These are phyloP conservation scores for Frankliniella intonsa DNA, from an alignment of 2,888 invertebrate species.

Conservation along the genomic window DNA sequence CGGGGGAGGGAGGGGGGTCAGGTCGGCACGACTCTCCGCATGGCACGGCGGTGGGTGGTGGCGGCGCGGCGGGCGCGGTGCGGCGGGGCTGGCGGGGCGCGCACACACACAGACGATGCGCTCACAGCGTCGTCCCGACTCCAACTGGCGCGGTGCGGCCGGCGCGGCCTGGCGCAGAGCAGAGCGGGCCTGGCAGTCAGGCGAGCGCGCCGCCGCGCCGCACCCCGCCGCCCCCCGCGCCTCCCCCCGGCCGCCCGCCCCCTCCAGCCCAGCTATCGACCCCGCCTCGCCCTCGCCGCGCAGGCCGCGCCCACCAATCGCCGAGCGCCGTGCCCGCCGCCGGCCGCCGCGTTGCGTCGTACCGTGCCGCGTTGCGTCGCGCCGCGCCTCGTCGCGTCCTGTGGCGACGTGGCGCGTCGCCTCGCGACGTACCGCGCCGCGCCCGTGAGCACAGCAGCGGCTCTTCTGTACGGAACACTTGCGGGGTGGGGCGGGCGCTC, in stretches of 20 bases:
- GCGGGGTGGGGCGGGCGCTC: too few species aligned
- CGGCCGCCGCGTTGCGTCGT: neutral
- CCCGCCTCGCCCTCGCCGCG: neutral
- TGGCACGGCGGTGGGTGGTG: neutral
- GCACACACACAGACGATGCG: neutral
- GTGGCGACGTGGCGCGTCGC: too few species aligned
- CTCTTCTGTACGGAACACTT: too few species aligned
- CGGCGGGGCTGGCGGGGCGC: neutral
- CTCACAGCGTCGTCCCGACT: neutral
- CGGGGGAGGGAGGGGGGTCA: neutral
- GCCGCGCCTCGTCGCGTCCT: neutral
- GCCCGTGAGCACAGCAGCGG: too few species aligned
- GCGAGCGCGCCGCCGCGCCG: too few species aligned
- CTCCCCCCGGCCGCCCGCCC: neutral
- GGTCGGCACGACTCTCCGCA: neutral
- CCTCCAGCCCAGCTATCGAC: constrained; percentile 6
- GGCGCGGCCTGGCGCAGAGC: neutral
- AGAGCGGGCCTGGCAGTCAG: too few species aligned
- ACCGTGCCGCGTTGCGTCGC: neutral
- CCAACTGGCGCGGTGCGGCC: neutral
- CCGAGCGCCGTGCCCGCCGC: neutral
- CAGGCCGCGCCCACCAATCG: too few species aligned
- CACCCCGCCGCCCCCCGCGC: neutral
- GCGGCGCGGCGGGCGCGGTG: neutral
- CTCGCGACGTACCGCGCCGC: too few species aligned